Conservation (phyloP, 2,797 vertebrate genomes). For the Choloepus didactylus region DNA sequence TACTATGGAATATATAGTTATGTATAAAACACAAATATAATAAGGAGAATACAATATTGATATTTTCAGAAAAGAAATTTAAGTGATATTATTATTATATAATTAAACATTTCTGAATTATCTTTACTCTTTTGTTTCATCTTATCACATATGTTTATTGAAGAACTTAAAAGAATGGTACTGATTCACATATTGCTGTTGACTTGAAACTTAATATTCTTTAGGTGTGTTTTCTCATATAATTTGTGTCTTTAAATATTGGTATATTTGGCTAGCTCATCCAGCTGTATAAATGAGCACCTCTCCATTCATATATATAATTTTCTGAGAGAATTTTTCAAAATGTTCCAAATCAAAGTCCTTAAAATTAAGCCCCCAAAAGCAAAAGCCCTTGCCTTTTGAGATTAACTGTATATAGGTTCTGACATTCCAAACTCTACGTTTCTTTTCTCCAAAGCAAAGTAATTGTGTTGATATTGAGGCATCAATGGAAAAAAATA, state of each 20-base stretch:
- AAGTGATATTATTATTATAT: neutral
- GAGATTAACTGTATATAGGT: neutral
- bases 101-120: constrained; percentile 36
- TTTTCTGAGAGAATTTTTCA: neutral
- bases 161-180: neutral
- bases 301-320: neutral
- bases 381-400: constrained; percentile 18
- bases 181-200: neutral
- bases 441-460: constrained; percentile 65
- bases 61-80: neutral
- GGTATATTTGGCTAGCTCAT: neutral
- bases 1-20: neutral
- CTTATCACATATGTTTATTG: neutral
- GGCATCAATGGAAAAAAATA: constrained; percentile 61
- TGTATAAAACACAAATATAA: neutral
- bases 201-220: neutral
- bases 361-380: constrained; percentile 16
- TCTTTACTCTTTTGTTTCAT: neutral
- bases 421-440: constrained; percentile 32
- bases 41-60: neutral
- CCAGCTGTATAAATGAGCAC: neutral
- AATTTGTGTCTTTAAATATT: constrained; percentile 9
- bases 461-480: constrained; percentile 75
- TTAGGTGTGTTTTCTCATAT: neutral
- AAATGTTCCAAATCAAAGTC: neutral